These are phyloP conservation scores for Taurulus bubalis DNA, from an alignment of 2,113 vertebrate species.

Conservation along the genomic window DNA sequence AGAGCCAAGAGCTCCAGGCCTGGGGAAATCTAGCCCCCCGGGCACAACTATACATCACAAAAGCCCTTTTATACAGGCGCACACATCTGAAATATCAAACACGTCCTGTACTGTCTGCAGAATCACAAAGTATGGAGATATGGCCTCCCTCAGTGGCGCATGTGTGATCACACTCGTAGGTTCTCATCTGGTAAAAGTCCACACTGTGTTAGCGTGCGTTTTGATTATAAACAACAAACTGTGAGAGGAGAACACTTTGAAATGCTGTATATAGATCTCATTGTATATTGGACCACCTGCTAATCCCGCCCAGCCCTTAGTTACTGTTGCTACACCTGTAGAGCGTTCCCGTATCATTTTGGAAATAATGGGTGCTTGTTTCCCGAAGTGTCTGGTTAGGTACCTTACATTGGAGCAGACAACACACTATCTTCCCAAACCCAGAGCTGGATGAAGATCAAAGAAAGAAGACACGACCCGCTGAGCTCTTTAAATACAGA, in stretches of 20 bases:
- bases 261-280: not conserved
- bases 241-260: not conserved
- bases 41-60: constrained; percentile 72
- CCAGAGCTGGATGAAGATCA: not conserved
- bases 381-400: not conserved
- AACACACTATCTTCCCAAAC: not conserved
- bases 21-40: constrained; percentile 55
- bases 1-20: constrained; percentile 61
- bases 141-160: not conserved
- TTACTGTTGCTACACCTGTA: not conserved
- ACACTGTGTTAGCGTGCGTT: not conserved
- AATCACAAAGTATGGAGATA: constrained; percentile 52
- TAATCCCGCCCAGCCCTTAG: not conserved
- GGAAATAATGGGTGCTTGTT: too few species aligned
- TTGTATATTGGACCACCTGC: not conserved
- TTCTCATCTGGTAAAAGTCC: constrained; percentile 2
- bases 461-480: not conserved
- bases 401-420: not conserved
- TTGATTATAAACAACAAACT: constrained; percentile 6
- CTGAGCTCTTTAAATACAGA: not conserved
- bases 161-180: constrained; percentile 8
- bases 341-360: not conserved
- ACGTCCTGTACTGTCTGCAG: constrained; percentile 55
- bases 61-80: constrained; percentile 43
- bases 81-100: constrained; percentile 63